phyloP scores from a whole-genome alignment of 1,140 invertebrate genomes.

The Drosophila ironensis region DNA sequence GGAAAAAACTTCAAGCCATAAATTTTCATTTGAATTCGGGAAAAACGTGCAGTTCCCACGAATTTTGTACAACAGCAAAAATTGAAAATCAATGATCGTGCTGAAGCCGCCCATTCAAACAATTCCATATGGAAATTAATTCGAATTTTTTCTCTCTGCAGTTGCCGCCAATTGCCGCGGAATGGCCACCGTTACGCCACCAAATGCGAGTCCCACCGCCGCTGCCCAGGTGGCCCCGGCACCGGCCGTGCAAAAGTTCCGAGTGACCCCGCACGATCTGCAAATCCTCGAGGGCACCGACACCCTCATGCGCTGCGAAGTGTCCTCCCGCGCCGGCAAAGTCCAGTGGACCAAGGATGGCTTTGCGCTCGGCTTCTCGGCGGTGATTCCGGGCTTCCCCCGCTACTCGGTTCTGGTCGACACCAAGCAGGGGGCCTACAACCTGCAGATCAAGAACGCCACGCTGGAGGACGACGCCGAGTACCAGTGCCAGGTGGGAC shows the following conservation, averaged over 20 bases:
- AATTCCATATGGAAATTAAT: no score
- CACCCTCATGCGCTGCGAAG: constrained; percentile 91
- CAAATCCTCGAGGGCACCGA: constrained; percentile 92
- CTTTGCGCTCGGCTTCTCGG: constrained; percentile 92
- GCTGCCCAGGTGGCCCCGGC: not conserved
- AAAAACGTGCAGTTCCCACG: no score
- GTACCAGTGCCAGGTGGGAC: constrained; percentile 96
- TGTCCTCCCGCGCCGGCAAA: constrained; percentile 90
- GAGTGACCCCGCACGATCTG: constrained; percentile 88
- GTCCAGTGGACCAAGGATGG: constrained; percentile 98
- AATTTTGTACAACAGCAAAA: no score
- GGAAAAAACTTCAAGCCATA: no score
- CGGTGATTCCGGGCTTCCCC: constrained; percentile 92
- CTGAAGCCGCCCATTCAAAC: no score
- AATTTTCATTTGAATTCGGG: not conserved
- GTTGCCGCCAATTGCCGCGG: constrained; percentile 21
- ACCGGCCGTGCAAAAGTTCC: constrained; percentile 87
- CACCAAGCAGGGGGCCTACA: constrained; percentile 89
- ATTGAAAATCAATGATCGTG: no score
- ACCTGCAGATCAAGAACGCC: constrained; percentile 92
- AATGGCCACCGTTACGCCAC: constrained; percentile 9
- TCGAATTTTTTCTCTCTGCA: constrained; percentile 17
- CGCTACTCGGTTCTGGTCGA: constrained; percentile 93
- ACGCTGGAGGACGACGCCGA: constrained; percentile 93
- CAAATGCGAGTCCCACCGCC: not conserved